phyloP scores from a whole-genome alignment of 2,888 invertebrate species.

The Andrena trimmerana region DNA sequence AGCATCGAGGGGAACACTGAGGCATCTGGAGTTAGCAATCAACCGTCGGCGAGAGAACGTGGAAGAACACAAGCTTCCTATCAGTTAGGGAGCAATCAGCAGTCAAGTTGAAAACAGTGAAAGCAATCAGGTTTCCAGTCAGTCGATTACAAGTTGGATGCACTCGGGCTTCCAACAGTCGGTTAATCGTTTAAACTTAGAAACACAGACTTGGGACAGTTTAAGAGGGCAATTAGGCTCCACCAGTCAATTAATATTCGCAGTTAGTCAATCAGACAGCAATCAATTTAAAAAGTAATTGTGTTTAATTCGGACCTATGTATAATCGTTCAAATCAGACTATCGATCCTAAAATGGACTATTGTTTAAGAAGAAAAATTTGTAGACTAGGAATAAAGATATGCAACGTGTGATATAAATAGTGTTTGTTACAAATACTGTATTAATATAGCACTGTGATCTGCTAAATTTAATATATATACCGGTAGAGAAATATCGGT shows the following conservation, averaged over 20 bases:
- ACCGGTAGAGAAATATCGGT: too few relatives aligned
- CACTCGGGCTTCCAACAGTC: neutral
- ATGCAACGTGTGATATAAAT: too few relatives aligned
- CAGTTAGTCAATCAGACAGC: too few relatives aligned
- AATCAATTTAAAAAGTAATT: too few relatives aligned
- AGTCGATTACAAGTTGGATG: neutral
- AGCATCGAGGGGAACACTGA: neutral
- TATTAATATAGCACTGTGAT: too few relatives aligned
- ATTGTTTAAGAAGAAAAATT: too few relatives aligned
- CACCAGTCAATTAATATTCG: neutral
- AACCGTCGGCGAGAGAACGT: neutral
- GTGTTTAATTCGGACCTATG: too few relatives aligned
- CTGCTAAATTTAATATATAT: too few relatives aligned
- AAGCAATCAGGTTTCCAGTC: neutral
- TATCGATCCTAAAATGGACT: too few relatives aligned
- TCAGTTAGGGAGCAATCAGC: neutral
- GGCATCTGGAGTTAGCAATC: neutral
- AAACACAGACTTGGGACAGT: neutral
- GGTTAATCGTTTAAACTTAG: slow-evolving; percentile 2
- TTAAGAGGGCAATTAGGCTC: neutral
- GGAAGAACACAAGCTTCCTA: neutral
- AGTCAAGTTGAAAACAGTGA: neutral
- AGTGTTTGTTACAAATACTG: too few relatives aligned
- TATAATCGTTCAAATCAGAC: too few relatives aligned
- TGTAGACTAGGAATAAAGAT: too few relatives aligned